A percentile compares a stretch with the other conserved stretches of the same genome.
Conservation (phyloP, 1,140 invertebrate genomes). For the Drosophila chauvacae region DNA sequence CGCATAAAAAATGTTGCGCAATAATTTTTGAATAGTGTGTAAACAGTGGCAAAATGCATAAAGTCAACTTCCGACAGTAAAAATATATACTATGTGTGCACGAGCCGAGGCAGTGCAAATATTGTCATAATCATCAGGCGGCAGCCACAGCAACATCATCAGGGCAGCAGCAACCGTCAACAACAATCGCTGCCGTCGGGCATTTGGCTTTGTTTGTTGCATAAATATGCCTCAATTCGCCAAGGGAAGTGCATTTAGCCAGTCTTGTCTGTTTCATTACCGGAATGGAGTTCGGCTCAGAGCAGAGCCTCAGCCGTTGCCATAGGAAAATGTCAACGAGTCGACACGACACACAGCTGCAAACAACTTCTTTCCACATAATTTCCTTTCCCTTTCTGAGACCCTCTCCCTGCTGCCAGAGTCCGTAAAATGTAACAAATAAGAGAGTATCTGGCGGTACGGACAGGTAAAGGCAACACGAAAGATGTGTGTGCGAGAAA, state of each 20-base stretch:
- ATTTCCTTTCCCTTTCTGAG: conserved; percentile 29
- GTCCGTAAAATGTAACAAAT: conserved; percentile 24
- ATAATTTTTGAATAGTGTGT: conserved; percentile 81
- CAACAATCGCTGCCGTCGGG: conserved; percentile 44
- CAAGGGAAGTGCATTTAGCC: conserved; percentile 17
- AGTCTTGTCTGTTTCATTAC: conserved; percentile 48
- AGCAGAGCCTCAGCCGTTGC: not conserved
- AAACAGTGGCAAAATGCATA: conserved; percentile 80
- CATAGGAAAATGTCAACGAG: conserved; percentile 31
- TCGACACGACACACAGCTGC: conserved; percentile 22
- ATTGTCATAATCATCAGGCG: conserved; percentile 79
- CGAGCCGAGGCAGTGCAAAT: conserved; percentile 63
- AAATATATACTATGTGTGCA: conserved; percentile 50
- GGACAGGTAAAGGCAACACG: conserved; percentile 27
- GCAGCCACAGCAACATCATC: conserved; percentile 21
- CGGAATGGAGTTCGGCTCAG: conserved; percentile 23
- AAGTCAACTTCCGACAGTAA: conserved; percentile 76
- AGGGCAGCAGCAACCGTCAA: not conserved
- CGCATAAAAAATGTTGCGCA: conserved; percentile 68
- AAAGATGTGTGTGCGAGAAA: conserved; percentile 4
- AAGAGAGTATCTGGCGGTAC: not conserved
- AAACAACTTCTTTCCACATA: conserved; percentile 41
- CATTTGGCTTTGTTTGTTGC: conserved; percentile 63
- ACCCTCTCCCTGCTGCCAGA: not conserved
- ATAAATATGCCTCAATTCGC: conserved; percentile 36